A percentile compares a stretch with the other conserved stretches of the same genome.
phyloP scores from a whole-genome alignment of 2,113 vertebrate species.

The Charina bottae region DNA sequence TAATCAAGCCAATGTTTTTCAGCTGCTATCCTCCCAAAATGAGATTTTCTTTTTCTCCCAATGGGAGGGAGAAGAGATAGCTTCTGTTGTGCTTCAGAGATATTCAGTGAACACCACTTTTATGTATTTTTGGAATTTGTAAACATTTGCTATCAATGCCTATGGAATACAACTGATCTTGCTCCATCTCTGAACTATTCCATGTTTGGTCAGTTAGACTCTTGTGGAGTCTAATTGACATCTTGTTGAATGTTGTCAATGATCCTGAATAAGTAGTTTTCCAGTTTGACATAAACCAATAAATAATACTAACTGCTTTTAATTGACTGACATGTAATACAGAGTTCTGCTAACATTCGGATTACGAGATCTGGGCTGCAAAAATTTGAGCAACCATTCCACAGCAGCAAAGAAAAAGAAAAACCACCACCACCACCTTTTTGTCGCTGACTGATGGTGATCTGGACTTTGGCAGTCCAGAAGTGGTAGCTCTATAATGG shows the following conservation, averaged over 20 bases:
- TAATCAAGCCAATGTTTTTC: constrained; percentile 27
- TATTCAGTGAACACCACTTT: neutral
- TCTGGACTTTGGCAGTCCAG: neutral
- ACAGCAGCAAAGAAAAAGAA: neutral
- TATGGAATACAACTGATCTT: neutral
- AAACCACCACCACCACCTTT: neutral
- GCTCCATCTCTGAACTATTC: neutral
- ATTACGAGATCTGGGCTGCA: neutral
- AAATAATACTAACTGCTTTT: neutral
- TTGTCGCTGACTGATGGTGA: neutral
- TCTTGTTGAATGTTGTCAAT: neutral
- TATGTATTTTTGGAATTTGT: neutral
- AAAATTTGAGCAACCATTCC: neutral
- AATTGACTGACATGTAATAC: neutral
- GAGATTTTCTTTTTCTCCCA: neutral
- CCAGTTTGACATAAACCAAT: neutral
- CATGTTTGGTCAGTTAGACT: neutral
- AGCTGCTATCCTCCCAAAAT: neutral
- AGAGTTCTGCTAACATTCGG: neutral
- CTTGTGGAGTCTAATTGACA: too few relatives aligned
- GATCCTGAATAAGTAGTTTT: neutral
- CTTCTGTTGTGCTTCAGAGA: neutral
- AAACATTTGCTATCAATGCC: neutral
- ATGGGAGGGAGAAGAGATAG: neutral
- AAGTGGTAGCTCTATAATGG: neutral